Evolutionary conservation across 2,797 vertebrate genomes (phyloP).

Genomic region (Lepidocolaptes lacrymiger): DNA sequence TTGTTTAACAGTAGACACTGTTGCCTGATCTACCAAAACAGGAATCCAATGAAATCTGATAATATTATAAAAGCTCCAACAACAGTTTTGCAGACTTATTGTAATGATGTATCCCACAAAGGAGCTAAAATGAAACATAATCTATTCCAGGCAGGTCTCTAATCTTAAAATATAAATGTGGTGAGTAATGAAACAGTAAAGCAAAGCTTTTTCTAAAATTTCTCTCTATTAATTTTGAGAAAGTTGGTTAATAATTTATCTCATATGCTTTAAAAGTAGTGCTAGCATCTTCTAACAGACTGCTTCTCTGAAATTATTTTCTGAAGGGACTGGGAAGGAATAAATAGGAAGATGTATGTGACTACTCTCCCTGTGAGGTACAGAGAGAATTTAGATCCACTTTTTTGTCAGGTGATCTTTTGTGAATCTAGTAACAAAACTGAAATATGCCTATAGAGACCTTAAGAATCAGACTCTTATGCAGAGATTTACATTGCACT

Average conservation of each 20-base stretch:
- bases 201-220: neutral
- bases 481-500: neutral
- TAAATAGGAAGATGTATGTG: neutral
- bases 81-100: neutral
- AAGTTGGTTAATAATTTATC: neutral
- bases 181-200: neutral
- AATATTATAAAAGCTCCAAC: neutral
- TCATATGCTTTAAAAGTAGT: neutral
- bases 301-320: neutral
- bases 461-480: neutral
- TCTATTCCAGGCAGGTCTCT: neutral
- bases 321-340: neutral
- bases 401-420: neutral
- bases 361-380: neutral
- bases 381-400: neutral
- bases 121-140: neutral
- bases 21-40: neutral
- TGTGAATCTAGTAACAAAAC: neutral
- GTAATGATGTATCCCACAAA: neutral
- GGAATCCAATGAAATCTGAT: neutral
- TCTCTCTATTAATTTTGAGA: neutral
- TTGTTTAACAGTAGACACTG: neutral
- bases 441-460: neutral
- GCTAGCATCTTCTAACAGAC: neutral
- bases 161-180: constrained; percentile 22